A percentile compares a stretch with the other conserved stretches of the same genome.
These are phyloP conservation scores for Aproaerema taeniolella DNA, from an alignment of 2,888 invertebrate species.

Conservation along the genomic window DNA sequence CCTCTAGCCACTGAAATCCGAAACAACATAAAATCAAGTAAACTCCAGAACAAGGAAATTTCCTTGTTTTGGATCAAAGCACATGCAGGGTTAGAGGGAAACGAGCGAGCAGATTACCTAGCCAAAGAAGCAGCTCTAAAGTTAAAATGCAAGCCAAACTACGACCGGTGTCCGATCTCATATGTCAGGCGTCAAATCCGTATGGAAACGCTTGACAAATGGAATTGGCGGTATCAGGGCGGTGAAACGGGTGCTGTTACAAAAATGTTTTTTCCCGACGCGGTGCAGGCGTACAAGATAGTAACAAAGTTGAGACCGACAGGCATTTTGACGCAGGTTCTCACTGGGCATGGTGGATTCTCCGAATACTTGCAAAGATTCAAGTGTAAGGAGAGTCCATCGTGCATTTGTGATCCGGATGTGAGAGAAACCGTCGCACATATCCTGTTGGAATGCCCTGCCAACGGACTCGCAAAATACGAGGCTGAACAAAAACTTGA, in stretches of 20 bases:
- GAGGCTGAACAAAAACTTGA: neutral
- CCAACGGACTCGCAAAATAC: neutral
- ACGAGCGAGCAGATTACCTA: conserved; percentile 9
- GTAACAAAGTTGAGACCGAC: neutral
- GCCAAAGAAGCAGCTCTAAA: conserved; percentile 14
- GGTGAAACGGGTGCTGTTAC: neutral
- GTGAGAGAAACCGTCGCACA: conserved; percentile 1
- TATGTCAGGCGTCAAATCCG: conserved; percentile 6
- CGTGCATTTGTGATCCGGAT: conserved; percentile 12
- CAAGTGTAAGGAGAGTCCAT: conserved; percentile 13
- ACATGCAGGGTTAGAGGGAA: neutral
- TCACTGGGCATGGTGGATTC: conserved; percentile 12
- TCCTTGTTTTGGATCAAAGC: neutral
- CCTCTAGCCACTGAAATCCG: neutral
- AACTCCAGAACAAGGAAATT: neutral
- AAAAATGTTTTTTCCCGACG: conserved; percentile 8
- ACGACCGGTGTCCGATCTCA: conserved; percentile 10
- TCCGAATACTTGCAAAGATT: conserved; percentile 9
- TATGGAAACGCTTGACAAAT: neutral
- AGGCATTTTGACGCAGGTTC: neutral
- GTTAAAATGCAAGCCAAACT: conserved; percentile 1
- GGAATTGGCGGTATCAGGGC: conserved; percentile 3
- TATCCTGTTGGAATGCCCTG: conserved; percentile 1
- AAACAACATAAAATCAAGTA: neutral
- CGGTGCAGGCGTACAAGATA: neutral